These are phyloP conservation scores for Psammodynastes pulverulentus DNA, from an alignment of 2,113 vertebrate species.

Conservation along the genomic window DNA sequence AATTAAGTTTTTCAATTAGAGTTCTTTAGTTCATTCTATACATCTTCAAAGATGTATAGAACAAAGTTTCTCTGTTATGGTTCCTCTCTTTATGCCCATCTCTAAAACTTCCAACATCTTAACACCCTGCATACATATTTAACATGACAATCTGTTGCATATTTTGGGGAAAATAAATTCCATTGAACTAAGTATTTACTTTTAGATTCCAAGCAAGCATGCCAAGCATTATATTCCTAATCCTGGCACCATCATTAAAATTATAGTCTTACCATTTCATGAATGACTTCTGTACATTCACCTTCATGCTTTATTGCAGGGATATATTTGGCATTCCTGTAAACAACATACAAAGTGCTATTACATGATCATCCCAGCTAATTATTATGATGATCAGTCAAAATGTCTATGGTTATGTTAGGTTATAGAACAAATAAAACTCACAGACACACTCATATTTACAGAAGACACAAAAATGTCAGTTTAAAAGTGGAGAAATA, in stretches of 20 bases:
- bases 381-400: background rate
- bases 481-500: background rate
- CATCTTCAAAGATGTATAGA: background rate
- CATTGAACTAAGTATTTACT: background rate
- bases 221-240: background rate
- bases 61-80: background rate
- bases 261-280: slow-evolving; percentile 48
- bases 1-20: background rate
- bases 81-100: background rate
- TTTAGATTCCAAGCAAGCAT: background rate
- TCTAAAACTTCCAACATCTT: background rate
- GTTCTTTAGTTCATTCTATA: accelerated
- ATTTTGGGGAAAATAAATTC: background rate
- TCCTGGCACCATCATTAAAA: background rate
- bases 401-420: background rate
- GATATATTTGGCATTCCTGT: slow-evolving; percentile 55
- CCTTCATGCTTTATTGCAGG: slow-evolving; percentile 54
- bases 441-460: background rate
- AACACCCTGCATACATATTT: background rate
- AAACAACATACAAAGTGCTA: slow-evolving; percentile 42
- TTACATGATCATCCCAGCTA: slow-evolving; percentile 27
- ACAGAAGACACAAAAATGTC: background rate
- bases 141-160: background rate
- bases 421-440: background rate
- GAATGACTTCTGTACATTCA: slow-evolving; percentile 53